phyloP scores from a whole-genome alignment of 2,797 vertebrate genomes.

The Characodon lateralis region DNA sequence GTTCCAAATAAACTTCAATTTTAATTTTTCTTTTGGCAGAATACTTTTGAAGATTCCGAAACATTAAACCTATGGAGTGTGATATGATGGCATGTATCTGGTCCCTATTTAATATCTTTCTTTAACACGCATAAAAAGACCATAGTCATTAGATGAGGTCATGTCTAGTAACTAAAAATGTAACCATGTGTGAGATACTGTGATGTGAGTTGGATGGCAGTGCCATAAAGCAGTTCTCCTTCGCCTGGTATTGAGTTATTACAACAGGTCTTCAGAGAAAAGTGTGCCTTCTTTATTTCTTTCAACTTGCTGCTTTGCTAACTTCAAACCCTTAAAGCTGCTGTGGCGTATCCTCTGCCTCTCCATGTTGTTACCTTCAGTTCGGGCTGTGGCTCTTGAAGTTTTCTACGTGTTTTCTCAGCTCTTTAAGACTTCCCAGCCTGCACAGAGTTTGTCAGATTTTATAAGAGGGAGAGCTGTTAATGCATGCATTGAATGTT shows the following conservation, averaged over 20 bases:
- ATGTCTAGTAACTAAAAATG: slow-evolving; percentile 34
- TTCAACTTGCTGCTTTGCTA: slow-evolving; percentile 81
- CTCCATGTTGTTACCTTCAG: slow-evolving; percentile 64
- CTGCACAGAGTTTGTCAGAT: slow-evolving; percentile 63
- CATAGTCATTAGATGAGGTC: slow-evolving; percentile 23
- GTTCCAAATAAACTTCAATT: background rate
- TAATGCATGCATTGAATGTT: slow-evolving; percentile 69
- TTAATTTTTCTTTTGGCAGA: background rate
- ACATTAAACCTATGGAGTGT: background rate
- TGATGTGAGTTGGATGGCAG: slow-evolving; percentile 50
- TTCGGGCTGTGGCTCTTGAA: slow-evolving; percentile 71
- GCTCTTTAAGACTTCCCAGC: slow-evolving; percentile 64
- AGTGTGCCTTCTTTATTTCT: slow-evolving; percentile 79
- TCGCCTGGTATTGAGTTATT: slow-evolving; percentile 78
- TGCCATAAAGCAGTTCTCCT: slow-evolving; percentile 57
- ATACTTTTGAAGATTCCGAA: background rate
- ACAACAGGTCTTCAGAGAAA: slow-evolving; percentile 80
- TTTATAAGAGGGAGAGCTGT: slow-evolving; percentile 71
- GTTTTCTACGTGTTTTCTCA: slow-evolving; percentile 68
- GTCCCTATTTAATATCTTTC: background rate
- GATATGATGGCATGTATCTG: background rate
- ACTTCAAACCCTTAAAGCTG: slow-evolving; percentile 75
- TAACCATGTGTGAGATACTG: slow-evolving; percentile 44
- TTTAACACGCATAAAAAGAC: slow-evolving; percentile 3
- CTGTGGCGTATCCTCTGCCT: slow-evolving; percentile 63